Evolutionary conservation across 2,113 vertebrate species (phyloP), one percentile per base, ranked within the genome.

Genomic region (Strigops habroptila): DNA sequence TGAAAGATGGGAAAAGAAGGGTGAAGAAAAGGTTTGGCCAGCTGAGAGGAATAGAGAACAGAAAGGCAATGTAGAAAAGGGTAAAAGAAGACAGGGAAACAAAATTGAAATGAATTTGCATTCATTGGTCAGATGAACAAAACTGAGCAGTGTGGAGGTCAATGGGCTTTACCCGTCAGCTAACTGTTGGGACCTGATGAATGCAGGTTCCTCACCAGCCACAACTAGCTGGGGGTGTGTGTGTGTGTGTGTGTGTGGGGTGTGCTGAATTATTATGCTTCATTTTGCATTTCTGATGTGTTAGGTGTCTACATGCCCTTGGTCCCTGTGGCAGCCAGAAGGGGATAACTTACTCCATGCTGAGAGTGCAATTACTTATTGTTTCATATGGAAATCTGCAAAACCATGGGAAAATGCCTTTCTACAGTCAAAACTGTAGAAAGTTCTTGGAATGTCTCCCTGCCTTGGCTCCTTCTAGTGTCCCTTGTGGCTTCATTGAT

Each of bases 151-250:
- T 28, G 64, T 60, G 65, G 19, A 82, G 5, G 9, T 48, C 70
- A 48, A 23, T 62, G 8, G 18, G 16, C 18, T 77, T 88, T 64
- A 35, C 7, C 23, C 5, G 7, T 43, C 39, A 74, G 52, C 25
- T 71, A 15, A 37, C 8, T 59, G 70, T 12, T 59, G 33, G 10
- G 55, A 67, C 14, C 24, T 23, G 57, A 28, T 71, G 16, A 31
- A 43, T 33, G 13, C 5, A 19, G 23, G 28, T 23, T 93, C 64
- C 49, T 80, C 51, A 27, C 37, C 28, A 69, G 9, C 17, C 27
- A 63, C 25, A 51, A 3, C 14, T 5, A 12, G 23, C 11, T 25
- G 7, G 16, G 3, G 1, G 2, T 2, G 3, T n/a, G n/a, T n/a
- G n/a, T n/a, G n/a, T n/a, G n/a, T n/a, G n/a, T n/a, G n/a, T n/a